These are phyloP conservation scores for Drosophila paulistorum DNA, from an alignment of 1,140 invertebrate species.

Conservation along the genomic window DNA sequence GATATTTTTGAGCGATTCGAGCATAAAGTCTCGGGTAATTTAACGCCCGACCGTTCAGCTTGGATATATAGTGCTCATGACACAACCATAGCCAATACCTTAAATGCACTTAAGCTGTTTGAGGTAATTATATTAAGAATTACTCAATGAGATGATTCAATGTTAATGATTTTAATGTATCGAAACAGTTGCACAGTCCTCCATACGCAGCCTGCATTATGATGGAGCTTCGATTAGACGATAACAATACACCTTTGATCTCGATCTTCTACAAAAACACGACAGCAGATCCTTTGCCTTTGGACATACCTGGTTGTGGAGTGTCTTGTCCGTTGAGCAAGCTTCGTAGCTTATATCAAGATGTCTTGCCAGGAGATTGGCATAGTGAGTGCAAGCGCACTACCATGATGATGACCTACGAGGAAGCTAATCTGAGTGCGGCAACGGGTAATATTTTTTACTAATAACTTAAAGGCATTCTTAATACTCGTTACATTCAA, in stretches of 20 bases:
- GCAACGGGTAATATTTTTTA: conserved; percentile 64
- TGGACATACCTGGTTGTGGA: conserved; percentile 86
- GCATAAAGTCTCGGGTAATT: conserved; percentile 76
- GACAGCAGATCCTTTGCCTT: conserved; percentile 83
- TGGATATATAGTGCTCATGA: conserved; percentile 93
- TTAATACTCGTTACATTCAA: neutral
- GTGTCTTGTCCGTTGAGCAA: conserved; percentile 85
- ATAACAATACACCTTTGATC: conserved; percentile 74
- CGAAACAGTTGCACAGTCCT: conserved; percentile 85
- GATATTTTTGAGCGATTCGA: conserved; percentile 86
- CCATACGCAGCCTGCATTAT: conserved; percentile 89
- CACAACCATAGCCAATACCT: conserved; percentile 90
- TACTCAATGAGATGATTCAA: neutral
- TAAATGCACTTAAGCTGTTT: conserved; percentile 89
- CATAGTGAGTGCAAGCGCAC: conserved; percentile 84
- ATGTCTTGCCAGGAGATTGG: conserved; percentile 85
- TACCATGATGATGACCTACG: conserved; percentile 78
- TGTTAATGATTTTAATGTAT: neutral
- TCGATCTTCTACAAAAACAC: conserved; percentile 87
- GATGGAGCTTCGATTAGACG: conserved; percentile 86
- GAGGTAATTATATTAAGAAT: conserved; percentile 82
- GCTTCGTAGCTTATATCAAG: conserved; percentile 84
- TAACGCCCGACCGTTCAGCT: conserved; percentile 86
- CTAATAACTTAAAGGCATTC: neutral
- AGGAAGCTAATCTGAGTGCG: conserved; percentile 74